Base-by-base conservation (phyloP, 2,888 invertebrate genomes). In the Cheilosia pagana region DNA sequence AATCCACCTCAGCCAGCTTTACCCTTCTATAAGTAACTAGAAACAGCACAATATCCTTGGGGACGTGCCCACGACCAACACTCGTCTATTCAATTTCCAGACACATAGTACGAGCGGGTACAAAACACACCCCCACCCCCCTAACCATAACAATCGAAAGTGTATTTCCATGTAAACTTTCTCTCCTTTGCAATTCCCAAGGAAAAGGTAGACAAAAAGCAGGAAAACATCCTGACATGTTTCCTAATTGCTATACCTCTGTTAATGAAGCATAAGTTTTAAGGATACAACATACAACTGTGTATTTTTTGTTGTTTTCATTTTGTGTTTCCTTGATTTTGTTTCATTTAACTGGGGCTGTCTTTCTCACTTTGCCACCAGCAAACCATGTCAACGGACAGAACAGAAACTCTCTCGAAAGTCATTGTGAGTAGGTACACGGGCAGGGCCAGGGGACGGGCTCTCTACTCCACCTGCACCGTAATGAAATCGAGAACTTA, bases 401-500 rank as follows among this genome's bases (percentile, higher is more conserved):
- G 23, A 28, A 25, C 23, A 25, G 2, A 10, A 21, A 28, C 41
- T 53, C 23, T 28, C 28, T 62, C 23, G 72, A 53, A 63, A 55
- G 74, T 31, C 71, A 60, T 39, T 39, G 50, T 52, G 23, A 19
- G 45, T 25, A 7, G 23, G 5, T n/a, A n/a, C n/a, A n/a, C n/a
- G 14, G 48, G 5, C 0, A 21, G 41, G 8, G 14, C 5, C 4
- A 23, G 23, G 23, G 50, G 8, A 21, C 14, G 50, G 50, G 23
- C 3, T 53, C 21, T 19, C 12, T 8, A 6, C 16, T 21, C 55
- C 35, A 63, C 45, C 45, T 63, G 48, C 14, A 48, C 39, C 63
- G 35, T 74, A 74, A 74, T 76, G 67, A 76, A 76, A 68, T 76
- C 59, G 67, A 67, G 76, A 76, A 68, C 76, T 60, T 67, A 76